A percentile compares a stretch with the other conserved stretches of the same genome.
Conservation (phyloP, 2,888 invertebrate species). For the Volucella inanis region DNA sequence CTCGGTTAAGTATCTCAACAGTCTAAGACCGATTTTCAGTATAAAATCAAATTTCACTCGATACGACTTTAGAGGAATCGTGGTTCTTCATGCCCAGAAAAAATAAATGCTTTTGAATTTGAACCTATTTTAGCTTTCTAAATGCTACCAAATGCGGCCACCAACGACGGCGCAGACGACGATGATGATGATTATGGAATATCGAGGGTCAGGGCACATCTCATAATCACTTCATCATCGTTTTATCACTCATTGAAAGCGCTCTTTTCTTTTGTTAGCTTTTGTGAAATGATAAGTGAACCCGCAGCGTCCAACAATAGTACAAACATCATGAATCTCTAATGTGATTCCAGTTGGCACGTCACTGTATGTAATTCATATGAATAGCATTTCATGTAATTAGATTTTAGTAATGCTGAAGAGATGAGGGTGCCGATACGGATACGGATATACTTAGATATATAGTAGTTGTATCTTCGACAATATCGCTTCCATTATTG, state of each 20-base stretch:
- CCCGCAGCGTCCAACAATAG: slow-evolving; percentile 28
- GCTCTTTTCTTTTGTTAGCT: slow-evolving; percentile 13
- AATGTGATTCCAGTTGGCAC: slow-evolving; percentile 62
- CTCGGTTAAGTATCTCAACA: not conserved
- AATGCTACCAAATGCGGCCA: slow-evolving; percentile 58
- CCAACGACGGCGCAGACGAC: slow-evolving; percentile 4
- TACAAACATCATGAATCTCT: slow-evolving; percentile 37
- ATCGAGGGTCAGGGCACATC: not conserved
- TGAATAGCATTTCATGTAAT: slow-evolving; percentile 57
- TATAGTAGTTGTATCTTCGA: slow-evolving; percentile 25
- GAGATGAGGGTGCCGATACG: slow-evolving; percentile 41
- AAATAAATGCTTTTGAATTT: slow-evolving; percentile 40
- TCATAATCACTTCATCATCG: slow-evolving; percentile 48
- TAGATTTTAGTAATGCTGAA: slow-evolving; percentile 28
- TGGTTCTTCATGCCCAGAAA: slow-evolving; percentile 1
- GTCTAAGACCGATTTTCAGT: not conserved
- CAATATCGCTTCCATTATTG: slow-evolving; percentile 18
- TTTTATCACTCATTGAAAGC: slow-evolving; percentile 39
- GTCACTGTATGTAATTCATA: slow-evolving; percentile 29
- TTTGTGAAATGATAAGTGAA: slow-evolving; percentile 50
- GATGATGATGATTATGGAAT: not conserved
- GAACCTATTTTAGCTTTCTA: slow-evolving; percentile 60
- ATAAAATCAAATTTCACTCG: slow-evolving; percentile 39
- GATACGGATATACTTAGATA: no score
- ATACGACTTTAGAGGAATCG: slow-evolving; percentile 1